These are phyloP conservation scores for Clarias magur DNA, from an alignment of 2,113 vertebrate species.

Conservation along the genomic window DNA sequence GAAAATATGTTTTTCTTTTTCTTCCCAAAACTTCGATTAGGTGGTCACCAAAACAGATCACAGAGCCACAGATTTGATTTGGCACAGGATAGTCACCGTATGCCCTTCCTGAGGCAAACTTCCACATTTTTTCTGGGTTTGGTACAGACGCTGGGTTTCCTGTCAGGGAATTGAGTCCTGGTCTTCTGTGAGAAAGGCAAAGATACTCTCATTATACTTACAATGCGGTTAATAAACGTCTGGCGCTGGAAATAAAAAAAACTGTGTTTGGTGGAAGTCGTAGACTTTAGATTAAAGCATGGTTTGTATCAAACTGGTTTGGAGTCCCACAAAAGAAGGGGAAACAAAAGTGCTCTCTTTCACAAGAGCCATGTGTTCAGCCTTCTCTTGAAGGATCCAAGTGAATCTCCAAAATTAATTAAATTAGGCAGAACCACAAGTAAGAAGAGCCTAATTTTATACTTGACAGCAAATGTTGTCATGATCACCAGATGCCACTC, in stretches of 20 bases:
- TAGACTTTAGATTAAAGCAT: neutral
- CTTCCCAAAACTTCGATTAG: no score
- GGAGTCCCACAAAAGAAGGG: neutral
- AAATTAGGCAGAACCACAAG: neutral
- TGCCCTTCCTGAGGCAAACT: no score
- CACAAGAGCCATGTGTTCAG: neutral
- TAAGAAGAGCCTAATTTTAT: neutral
- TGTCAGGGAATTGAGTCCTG: no score
- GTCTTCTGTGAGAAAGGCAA: no score
- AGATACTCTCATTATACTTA: no score
- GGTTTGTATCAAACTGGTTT: neutral
- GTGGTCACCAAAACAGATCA: no score
- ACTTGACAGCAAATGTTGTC: neutral
- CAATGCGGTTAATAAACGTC: neutral
- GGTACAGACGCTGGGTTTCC: no score
- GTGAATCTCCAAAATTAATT: neutral
- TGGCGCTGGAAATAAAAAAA: neutral
- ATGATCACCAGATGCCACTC: neutral
- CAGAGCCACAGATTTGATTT: no score
- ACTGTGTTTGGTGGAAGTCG: neutral
- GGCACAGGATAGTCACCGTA: no score
- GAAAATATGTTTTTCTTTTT: no score
- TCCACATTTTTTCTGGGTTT: no score
- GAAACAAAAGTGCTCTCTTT: neutral
- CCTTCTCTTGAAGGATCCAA: neutral